Evolutionary conservation across 2,888 invertebrate species (phyloP), one percentile per base, ranked within the genome.

Genomic region (Portevinia maculata): DNA sequence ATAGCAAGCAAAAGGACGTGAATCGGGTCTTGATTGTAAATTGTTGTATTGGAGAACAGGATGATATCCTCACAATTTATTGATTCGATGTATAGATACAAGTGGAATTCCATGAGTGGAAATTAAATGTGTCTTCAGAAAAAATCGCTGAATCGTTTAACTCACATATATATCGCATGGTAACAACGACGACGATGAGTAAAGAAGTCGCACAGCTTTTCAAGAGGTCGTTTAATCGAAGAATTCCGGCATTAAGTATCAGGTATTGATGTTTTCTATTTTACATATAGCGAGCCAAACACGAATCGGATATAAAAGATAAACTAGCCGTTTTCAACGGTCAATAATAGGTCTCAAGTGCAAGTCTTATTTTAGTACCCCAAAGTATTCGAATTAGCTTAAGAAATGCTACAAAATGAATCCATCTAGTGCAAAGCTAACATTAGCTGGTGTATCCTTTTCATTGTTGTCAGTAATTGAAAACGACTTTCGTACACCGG

Each of bases 1-100:
- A 71, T 65, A 65, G 60, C 71, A 59, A 32, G 53, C 53, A 60
- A 76, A 37, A 59, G 69, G 76, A 76, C 76, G 76, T 83, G 83
- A 76, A 83, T 83, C 83, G 71, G 60, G 71, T 83, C 39, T 70
- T 75, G 81, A 81, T 81, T 81, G 81, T 81, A 75, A 75, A 73
- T 67, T 74, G 55, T 37, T 30, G 13, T 39, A 1, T 15, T 5
- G 7, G 15, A 32, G 28, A 30, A 21, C 7, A 28, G 41, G 70
- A 60, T 41, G 65, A 57, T 60, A 62, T 60, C 30, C 44, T 30
- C 67, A 57, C 60, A 19, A 19, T 76, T 78, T 50, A 83, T 83
- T 62, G 76, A 76, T 75, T 76, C 70, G 48, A 55, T 34, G 21
- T 48, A 50, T 7, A 71, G 67, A 76, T 83, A 73, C 50, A 83